Conservation (phyloP, 2,113 vertebrate genomes). For the Bombycilla garrulus region DNA sequence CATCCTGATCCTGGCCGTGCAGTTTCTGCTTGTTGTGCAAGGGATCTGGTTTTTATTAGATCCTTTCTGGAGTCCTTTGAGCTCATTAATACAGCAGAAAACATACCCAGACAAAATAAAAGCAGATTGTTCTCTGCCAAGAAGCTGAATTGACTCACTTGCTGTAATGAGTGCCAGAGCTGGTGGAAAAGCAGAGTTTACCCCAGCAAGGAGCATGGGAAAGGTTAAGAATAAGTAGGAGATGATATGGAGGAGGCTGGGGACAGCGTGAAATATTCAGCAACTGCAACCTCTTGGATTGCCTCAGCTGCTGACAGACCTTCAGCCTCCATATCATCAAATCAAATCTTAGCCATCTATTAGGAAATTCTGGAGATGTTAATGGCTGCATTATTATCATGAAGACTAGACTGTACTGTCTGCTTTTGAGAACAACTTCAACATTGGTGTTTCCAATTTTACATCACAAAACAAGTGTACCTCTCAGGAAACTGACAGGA, state of each 20-base stretch:
- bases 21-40: constrained; percentile 1
- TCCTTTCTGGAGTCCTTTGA: neutral
- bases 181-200: constrained; percentile 39
- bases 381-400: neutral
- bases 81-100: constrained; percentile 51
- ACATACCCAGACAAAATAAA: constrained; percentile 49
- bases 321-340: neutral
- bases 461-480: neutral
- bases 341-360: neutral
- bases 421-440: neutral
- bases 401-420: neutral
- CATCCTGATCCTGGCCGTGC: neutral
- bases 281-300: neutral
- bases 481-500: neutral
- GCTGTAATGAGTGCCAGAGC: constrained; percentile 27
- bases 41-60: neutral
- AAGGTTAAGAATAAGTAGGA: constrained; percentile 37
- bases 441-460: neutral
- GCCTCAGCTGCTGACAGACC: neutral
- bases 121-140: constrained; percentile 1
- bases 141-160: constrained; percentile 50
- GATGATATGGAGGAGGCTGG: neutral
- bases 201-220: constrained; percentile 42
- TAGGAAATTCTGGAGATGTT: neutral
- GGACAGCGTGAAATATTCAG: constrained; percentile 7